These are phyloP conservation scores for Balanococcus diminutus DNA, from an alignment of 2,888 invertebrate genomes.

Conservation along the genomic window DNA sequence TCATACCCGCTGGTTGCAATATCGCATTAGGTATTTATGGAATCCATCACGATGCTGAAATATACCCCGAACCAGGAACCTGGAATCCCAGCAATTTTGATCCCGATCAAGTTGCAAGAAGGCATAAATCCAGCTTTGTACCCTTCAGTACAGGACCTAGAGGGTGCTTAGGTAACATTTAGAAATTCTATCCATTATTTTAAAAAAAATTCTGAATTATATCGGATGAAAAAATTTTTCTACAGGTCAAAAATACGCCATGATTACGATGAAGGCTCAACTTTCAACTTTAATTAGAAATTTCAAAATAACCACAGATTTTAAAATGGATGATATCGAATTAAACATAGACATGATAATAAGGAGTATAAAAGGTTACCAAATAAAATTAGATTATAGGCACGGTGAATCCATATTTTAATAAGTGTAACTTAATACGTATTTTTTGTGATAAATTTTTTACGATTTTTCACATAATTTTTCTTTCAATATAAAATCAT, in stretches of 20 bases:
- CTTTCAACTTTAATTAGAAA: conserved; percentile 57
- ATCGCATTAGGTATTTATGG: neutral
- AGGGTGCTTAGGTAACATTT: conserved; percentile 42
- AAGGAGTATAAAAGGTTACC: conserved; percentile 57
- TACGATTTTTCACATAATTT: neutral
- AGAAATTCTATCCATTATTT: neutral
- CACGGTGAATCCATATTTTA: conserved; percentile 43
- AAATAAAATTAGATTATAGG: conserved; percentile 45
- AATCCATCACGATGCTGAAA: conserved; percentile 19
- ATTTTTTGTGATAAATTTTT: neutral
- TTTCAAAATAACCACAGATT: conserved; percentile 56
- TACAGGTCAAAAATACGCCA: conserved; percentile 58
- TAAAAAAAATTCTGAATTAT: neutral
- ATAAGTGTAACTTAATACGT: neutral
- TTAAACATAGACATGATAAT: conserved; percentile 57
- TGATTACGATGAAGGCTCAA: conserved; percentile 57
- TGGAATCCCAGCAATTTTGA: conserved; percentile 45
- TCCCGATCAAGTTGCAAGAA: conserved; percentile 26
- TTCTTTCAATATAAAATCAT: no score
- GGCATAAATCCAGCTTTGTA: conserved; percentile 41
- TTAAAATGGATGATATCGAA: conserved; percentile 57
- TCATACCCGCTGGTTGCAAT: conserved; percentile 39
- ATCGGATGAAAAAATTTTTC: neutral
- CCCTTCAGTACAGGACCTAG: conserved; percentile 48
- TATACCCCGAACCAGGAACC: conserved; percentile 21